Percentiles rank a stretch among this genome's conserved stretches.
Evolutionary conservation across 2,113 vertebrate species (phyloP).

Genomic region (Chloropsis cyanopogon): DNA sequence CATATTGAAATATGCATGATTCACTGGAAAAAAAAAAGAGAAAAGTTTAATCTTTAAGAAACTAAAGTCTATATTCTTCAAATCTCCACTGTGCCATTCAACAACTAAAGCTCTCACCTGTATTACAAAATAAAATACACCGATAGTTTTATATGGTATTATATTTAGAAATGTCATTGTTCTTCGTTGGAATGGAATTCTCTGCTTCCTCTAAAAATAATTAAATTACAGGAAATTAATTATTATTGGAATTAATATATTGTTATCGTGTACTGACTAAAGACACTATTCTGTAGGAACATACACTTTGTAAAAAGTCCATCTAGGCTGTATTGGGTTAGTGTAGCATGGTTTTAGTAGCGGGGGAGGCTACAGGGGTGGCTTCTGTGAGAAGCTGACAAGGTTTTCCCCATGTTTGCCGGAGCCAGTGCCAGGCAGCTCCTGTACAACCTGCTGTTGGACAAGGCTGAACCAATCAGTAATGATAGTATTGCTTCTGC

Average conservation of each 20-base stretch:
- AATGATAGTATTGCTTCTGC: background rate
- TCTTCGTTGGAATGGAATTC: background rate
- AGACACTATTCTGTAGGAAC: background rate
- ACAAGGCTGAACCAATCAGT: rapidly evolving
- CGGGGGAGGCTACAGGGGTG: background rate
- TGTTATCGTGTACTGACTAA: background rate
- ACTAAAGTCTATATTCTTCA: background rate
- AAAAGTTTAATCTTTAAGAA: background rate
- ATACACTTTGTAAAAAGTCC: background rate
- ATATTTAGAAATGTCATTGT: background rate
- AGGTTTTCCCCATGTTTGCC: background rate
- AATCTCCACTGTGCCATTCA: background rate
- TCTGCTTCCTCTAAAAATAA: background rate
- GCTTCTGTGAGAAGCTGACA: background rate
- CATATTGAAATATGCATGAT: background rate
- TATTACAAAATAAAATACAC: background rate
- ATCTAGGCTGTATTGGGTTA: background rate
- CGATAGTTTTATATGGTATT: background rate
- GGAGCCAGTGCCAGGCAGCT: background rate
- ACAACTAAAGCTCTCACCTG: background rate
- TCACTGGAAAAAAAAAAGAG: background rate
- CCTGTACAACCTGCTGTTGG: background rate
- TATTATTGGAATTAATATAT: background rate
- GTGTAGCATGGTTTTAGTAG: background rate
- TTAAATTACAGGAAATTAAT: background rate